Conservation (phyloP, 2,113 vertebrate species). For the Toxotes chatareus region DNA sequence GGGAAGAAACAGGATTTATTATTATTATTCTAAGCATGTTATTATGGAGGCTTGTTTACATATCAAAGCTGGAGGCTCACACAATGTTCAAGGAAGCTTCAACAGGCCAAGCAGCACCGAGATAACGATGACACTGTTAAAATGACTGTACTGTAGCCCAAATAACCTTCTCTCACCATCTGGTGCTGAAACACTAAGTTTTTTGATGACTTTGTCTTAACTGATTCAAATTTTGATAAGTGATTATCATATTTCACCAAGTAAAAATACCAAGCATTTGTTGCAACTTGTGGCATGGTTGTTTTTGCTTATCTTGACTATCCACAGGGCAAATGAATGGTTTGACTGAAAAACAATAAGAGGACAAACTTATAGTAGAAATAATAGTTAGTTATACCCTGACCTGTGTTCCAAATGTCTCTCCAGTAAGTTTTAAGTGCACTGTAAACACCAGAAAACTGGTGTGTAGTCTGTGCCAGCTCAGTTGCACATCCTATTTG, state of each 20-base stretch:
- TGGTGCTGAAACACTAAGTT: neutral
- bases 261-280: neutral
- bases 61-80: slow-evolving; percentile 28
- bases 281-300: neutral
- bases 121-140: slow-evolving; percentile 11
- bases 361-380: neutral
- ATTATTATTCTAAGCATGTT: neutral
- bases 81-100: slow-evolving; percentile 14
- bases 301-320: neutral
- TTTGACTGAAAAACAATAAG: neutral
- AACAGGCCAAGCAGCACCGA: slow-evolving; percentile 5
- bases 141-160: neutral
- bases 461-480: slow-evolving; percentile 11
- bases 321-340: neutral
- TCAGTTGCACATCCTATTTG: slow-evolving; percentile 23
- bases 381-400: neutral
- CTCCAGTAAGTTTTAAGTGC: slow-evolving; percentile 12
- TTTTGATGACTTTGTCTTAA: neutral
- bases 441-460: slow-evolving; percentile 19
- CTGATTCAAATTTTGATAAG: neutral
- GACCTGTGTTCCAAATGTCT: neutral
- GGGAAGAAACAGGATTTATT: no score
- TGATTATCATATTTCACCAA: neutral
- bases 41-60: slow-evolving; percentile 23
- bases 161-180: neutral